Evolutionary conservation across 2,888 invertebrate genomes (phyloP), one percentile per base, ranked within the genome.

Genomic region (Drepanosiphum platanoidis): DNA sequence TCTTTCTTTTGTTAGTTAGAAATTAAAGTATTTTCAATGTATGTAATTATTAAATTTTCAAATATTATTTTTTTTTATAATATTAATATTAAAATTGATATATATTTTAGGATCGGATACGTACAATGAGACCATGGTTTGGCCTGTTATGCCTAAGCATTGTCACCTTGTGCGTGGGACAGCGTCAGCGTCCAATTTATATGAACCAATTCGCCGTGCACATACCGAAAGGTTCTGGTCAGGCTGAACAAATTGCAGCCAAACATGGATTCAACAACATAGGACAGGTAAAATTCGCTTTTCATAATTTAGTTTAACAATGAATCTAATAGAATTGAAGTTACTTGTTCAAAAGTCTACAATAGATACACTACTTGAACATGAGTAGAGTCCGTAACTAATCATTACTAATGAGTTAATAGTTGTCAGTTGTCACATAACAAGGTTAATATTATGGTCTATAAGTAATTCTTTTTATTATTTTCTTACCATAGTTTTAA

Each of bases 141-240:
- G 84, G 84, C 52, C 58, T 84, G 46, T 84, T 84, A 58, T 84
- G 77, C n/a, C 77, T 84, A 77, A 84, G 77, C 68, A 84, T 84
- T 84, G 77, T 84, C 84, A 84, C 84, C 46, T 84, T 84, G 68
- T 86, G 86, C 52, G 79, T 83, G 77, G 82, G 81, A 77, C 77
- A 80, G 42, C 81, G 89, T 46, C 87, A 87, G 64, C 86, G 88
- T 86, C 90, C 91, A 68, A 92, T 94, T 89, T 96, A 93, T 90
- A 93, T 93, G 90, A 95, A 95, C 90, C 93, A 95, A 90, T 95
- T 95, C 89, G 96, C 96, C 87, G 94, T 96, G 86, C 94, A 95
- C 89, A 93, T 96, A 89, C 93, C 93, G 34, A 94, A 93, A 87
- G 92, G 92, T 30, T 90, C 91, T 66, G 91, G 92, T n/a, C 92